Evolutionary conservation across 2,888 invertebrate genomes (phyloP), one percentile per base, ranked within the genome.

Genomic region (Metallyticus violacea): DNA sequence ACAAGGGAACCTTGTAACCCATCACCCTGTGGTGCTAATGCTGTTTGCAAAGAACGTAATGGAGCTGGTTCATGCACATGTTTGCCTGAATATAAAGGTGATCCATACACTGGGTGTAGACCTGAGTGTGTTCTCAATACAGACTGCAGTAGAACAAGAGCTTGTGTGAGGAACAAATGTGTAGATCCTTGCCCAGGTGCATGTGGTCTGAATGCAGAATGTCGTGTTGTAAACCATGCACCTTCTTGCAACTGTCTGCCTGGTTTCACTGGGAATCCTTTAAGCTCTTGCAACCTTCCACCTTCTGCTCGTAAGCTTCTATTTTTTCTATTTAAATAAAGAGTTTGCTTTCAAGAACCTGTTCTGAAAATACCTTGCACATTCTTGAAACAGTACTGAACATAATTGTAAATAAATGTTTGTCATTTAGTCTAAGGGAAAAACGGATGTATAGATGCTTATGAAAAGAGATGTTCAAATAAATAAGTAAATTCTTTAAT

Each of bases 161-260:
- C 97, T 85, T 98, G 98, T 90, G 93, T 96, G 28, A 96, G 96
- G 91, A 96, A 96, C 90, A 97, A 97, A 93, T 98, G 97, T 90
- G 93, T 94, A 88, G 95, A 97, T 92, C 97, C 97, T 26, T 97
- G 97, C 90, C 94, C 95, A 85, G 96, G 96, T 87, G 96, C 95
- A 26, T 97, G 97, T 91, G 97, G 97, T 7, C 92, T 95, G 28
- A 96, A 95, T 90, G 96, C 97, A 0, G 95, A 95, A 89, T 97
- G 97, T 90, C 94, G 94, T 87, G 97, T 97, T 29, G 93, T 95
- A 79, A 97, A 97, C 92, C 97, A 97, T 90, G 95, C 95, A 7
- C 97, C 97, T 27, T 94, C 95, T 81, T 97, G 97, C 91, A 93
- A 95, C 88, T 97, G 97, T 91, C 92, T 95, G 62, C 94, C 95